Base-by-base conservation (phyloP, 2,888 invertebrate genomes). In the Xylota sylvarum region DNA sequence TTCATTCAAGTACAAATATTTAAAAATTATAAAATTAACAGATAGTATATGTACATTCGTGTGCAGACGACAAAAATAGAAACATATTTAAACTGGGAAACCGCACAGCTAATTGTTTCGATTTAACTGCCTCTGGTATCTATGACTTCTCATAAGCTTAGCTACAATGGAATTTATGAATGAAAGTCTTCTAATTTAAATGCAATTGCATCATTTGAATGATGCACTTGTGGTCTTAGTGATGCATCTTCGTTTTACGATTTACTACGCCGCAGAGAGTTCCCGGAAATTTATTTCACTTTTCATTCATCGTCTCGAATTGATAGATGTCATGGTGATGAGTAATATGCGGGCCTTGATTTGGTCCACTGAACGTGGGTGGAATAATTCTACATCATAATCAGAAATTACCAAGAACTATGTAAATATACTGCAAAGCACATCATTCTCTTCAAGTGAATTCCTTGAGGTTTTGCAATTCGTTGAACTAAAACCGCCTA, bases 161-260 rank as follows among this genome's bases (percentile, higher is more conserved):
- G 23, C 10, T 37, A 37, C 37, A 37, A 37, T 7, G 0, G 14
- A 43, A 14, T 43, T 43, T 43, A 43, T 43, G 43, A 43, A 43
- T 43, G 43, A 43, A 43, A 14, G 4, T 14, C 43, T 50, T 50
- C 3, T 50, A 19, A 50, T 27, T 50, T 12, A 12, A 10, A 12
- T 32, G 7, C 30, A 55, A 52, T 32, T n/a, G 5, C 55, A 55
- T 55, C 55, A 55, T 32, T n/a, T 32, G 32, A 30, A 32, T 55
- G 55, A 55, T 55, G 32, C 55, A 55, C n/a, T 32, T 17, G 17
- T 55, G 3, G 23, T 40, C 6, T 40, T 37, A 23, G 4, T 23
- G 40, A 60, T 60, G 37, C 6, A 60, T 6, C 17, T 40, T 5
- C 7, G 32, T 14, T 14, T 1, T 6, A 32, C 12, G 19, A 37